phyloP scores from a whole-genome alignment of 2,113 vertebrate species.

The Notechis scutatus region DNA sequence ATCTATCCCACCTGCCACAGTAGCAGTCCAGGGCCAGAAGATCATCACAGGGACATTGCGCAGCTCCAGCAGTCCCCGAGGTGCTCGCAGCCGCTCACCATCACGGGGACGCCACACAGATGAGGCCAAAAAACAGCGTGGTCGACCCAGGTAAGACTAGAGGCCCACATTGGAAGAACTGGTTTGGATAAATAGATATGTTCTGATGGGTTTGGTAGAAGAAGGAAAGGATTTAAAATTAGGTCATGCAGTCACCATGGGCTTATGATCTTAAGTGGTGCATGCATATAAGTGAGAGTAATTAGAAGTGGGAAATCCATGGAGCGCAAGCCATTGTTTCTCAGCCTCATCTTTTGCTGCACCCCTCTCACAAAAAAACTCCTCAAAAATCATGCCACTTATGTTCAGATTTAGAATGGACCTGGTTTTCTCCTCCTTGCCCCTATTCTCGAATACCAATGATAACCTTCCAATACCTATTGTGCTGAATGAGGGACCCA shows the following conservation, averaged over 20 bases:
- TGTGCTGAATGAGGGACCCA: not conserved
- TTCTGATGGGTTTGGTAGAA: not conserved
- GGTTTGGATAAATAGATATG: not conserved
- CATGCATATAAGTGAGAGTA: not conserved
- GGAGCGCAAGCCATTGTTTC: not conserved
- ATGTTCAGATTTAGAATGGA: not conserved
- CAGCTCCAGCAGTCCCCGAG: constrained; percentile 88
- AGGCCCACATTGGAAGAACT: not conserved
- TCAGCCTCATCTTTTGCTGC: not conserved
- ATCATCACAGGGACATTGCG: constrained; percentile 80
- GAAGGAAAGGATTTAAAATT: not conserved
- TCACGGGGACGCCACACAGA: constrained; percentile 78
- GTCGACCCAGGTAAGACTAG: constrained; percentile 70
- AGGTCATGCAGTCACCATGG: not conserved
- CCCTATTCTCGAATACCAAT: not conserved
- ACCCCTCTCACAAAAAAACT: not conserved
- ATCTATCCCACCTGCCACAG: constrained; percentile 57
- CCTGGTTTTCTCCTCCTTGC: not conserved
- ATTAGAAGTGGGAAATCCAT: not conserved
- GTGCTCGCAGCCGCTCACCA: constrained; percentile 84
- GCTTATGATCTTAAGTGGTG: not conserved
- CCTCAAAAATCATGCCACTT: not conserved
- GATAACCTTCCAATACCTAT: not conserved
- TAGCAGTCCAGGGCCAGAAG: constrained; percentile 74
- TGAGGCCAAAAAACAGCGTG: constrained; percentile 81